These are phyloP conservation scores for Orthosia cruda DNA, from an alignment of 2,888 invertebrate genomes.

Conservation along the genomic window DNA sequence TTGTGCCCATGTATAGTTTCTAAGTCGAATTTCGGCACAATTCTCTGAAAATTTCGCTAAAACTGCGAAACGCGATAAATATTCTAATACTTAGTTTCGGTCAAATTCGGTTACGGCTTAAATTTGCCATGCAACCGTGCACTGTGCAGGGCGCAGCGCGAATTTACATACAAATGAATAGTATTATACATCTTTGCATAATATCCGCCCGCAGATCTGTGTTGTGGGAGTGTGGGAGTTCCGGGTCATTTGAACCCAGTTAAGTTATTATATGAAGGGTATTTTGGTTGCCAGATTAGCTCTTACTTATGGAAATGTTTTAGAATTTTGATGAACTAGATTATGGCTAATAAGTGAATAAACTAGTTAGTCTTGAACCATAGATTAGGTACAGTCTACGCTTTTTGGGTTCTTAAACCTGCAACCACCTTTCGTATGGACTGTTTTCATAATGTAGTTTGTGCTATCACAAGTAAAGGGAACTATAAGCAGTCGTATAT, in stretches of 20 bases:
- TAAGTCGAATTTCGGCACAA: too few relatives aligned
- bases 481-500: too few relatives aligned
- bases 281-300: conserved; percentile 14
- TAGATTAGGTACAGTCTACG: too few relatives aligned
- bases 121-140: conserved; percentile 67
- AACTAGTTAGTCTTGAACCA: too few relatives aligned
- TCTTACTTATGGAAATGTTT: neutral
- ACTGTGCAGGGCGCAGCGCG: conserved; percentile 51
- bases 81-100: conserved; percentile 45
- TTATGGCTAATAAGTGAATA: too few relatives aligned
- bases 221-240: conserved; percentile 9
- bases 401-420: too few relatives aligned
- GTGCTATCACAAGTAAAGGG: too few relatives aligned
- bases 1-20: too few relatives aligned
- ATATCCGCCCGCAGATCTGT: conserved; percentile 43
- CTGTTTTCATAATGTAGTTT: too few relatives aligned
- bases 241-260: conserved; percentile 37
- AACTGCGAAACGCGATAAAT: too few relatives aligned
- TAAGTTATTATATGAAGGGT: neutral
- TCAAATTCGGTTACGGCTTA: conserved; percentile 56
- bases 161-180: conserved; percentile 70
- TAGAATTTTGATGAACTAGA: neutral
- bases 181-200: conserved; percentile 67
- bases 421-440: too few relatives aligned
- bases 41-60: too few relatives aligned